Base-by-base conservation (phyloP, 2,797 vertebrate species). In the Oophaga sylvatica region DNA sequence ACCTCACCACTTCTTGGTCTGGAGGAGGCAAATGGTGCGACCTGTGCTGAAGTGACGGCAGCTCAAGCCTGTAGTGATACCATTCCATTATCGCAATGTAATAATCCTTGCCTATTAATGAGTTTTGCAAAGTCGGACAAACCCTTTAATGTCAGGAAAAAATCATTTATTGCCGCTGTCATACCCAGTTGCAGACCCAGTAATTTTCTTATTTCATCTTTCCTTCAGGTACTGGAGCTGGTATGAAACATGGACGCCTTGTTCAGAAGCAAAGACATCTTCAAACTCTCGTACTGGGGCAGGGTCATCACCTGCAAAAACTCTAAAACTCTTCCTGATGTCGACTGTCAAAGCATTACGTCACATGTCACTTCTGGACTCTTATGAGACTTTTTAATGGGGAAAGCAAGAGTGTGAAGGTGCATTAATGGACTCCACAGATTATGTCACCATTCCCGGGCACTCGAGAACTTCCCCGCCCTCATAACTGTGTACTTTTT, bases 211-310 rank as follows among this genome's bases (percentile, higher is more conserved):
- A 63, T 90, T 2, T 45, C 85, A 83, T 91, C 89, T 91, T 87
- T 81, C 87, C 16, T 89, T 85, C 70, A 91, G 98, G 98, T 99
- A 93, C 97, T 99, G 88, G 98, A 99, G 93, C 96, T 99, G 80
- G 97, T 99, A 93, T 99, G 97, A 96, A 94, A 90, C 82, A 62
- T 60, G 53, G 84, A 62, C 26, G 5, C 10, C 62, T 56, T 7
- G 63, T 45, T 80, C 31, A 45, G 10, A 48, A 45, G 45, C 22
- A 35, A 80, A 81, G 83, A 63, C 84, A 19, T 81, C 79, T 68
- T 41, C 35, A 29, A 60, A 53, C 20, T 48, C 26, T 45, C 31
- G 68, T 35, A 22, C 63, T 80, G 26, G 22, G 62, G 31, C 78
- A 81, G 60, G 56, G 77, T 22, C 62, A 53, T 76, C 57, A 41